Conservation (phyloP, 2,888 invertebrate species). For the Drosophila rellima region DNA sequence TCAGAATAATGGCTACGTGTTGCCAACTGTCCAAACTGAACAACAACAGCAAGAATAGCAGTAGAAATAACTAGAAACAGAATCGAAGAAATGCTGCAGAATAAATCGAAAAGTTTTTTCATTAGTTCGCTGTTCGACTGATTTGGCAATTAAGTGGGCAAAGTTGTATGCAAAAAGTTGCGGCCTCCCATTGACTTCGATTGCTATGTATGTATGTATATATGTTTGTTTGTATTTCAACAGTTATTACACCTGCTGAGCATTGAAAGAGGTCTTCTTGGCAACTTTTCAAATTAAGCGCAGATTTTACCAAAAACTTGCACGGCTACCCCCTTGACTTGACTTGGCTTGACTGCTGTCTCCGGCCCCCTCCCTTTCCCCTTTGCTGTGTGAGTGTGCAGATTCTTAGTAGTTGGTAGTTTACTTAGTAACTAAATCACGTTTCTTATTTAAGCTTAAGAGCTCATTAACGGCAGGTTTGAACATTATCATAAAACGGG, state of each 20-base stretch:
- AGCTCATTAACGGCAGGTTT: constrained; percentile 81
- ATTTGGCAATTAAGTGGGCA: constrained; percentile 71
- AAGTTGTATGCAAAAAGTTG: constrained; percentile 77
- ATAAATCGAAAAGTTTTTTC: constrained; percentile 77
- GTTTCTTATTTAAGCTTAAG: constrained; percentile 83
- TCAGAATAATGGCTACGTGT: constrained; percentile 53
- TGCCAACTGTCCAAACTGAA: constrained; percentile 25
- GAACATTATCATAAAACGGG: constrained; percentile 80
- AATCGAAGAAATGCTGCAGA: constrained; percentile 38
- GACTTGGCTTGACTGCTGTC: constrained; percentile 13
- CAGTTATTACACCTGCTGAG: constrained; percentile 63
- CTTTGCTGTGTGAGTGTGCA: background rate
- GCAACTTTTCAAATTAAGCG: constrained; percentile 80
- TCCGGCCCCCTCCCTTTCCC: constrained; percentile 2
- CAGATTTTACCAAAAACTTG: constrained; percentile 69
- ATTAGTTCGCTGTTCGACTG: constrained; percentile 68
- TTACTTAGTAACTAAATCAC: constrained; percentile 82
- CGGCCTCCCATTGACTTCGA: constrained; percentile 23
- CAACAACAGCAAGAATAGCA: constrained; percentile 1
- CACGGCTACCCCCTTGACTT: constrained; percentile 21
- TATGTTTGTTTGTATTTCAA: constrained; percentile 8
- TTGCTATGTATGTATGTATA: background rate
- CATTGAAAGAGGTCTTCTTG: constrained; percentile 42
- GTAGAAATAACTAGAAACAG: constrained; percentile 8
- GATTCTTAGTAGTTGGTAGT: constrained; percentile 68